These are phyloP conservation scores for Mionectes macconnelli DNA, from an alignment of 2,113 vertebrate genomes.

Conservation along the genomic window DNA sequence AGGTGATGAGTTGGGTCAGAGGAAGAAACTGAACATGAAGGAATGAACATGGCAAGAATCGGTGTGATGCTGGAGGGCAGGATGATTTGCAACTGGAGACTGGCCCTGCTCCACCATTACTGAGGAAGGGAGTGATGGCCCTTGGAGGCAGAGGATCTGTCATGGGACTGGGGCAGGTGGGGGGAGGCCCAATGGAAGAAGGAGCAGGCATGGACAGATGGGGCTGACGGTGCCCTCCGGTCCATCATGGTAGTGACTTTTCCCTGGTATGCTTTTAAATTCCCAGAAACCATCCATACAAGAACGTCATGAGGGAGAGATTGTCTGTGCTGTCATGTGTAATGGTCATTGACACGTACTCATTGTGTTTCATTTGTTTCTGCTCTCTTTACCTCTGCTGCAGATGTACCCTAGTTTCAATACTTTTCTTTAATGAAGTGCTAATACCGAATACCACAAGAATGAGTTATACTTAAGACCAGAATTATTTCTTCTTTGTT, in stretches of 20 bases:
- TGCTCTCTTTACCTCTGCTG: background rate
- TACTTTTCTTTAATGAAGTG: background rate
- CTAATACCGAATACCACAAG: background rate
- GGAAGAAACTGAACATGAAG: background rate
- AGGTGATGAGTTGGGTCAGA: background rate
- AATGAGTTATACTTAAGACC: background rate
- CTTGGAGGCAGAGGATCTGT: background rate
- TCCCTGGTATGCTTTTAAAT: background rate
- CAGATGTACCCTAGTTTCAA: background rate
- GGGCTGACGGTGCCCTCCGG: background rate
- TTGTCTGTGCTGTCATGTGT: background rate
- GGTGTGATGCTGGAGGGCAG: background rate
- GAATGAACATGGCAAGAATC: background rate
- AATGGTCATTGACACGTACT: background rate
- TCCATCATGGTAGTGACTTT: background rate
- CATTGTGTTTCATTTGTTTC: background rate
- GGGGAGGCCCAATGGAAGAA: background rate
- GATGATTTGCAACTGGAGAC: background rate
- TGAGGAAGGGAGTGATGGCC: background rate
- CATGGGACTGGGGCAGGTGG: background rate
- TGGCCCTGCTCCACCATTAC: fast-evolving
- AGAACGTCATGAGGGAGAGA: background rate
- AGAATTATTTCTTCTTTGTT: background rate
- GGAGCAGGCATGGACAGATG: background rate
- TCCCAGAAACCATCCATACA: background rate